Evolutionary conservation across 2,113 vertebrate species (phyloP).

Genomic region (Trogon surrucura): DNA sequence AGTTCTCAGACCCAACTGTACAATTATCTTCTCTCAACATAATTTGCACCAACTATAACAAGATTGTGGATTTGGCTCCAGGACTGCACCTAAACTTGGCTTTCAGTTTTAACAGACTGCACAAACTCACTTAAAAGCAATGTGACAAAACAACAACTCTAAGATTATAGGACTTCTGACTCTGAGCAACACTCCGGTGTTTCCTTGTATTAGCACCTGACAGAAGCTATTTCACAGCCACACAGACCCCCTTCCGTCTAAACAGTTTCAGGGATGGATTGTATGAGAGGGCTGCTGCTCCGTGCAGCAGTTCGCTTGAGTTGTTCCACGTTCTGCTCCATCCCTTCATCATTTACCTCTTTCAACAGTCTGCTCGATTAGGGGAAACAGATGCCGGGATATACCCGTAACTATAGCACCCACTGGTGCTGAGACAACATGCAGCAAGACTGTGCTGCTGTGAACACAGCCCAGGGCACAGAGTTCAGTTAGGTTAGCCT

Average conservation of each 20-base stretch:
- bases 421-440: slow-evolving; percentile 50
- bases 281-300: background rate
- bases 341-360: background rate
- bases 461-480: background rate
- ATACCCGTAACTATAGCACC: slow-evolving; percentile 52
- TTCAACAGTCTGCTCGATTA: background rate
- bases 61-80: background rate
- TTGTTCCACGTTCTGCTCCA: background rate
- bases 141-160: background rate
- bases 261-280: background rate
- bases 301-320: accelerated
- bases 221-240: background rate
- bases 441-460: background rate
- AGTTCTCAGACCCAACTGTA: background rate
- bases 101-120: background rate
- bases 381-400: background rate
- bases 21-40: background rate
- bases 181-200: background rate
- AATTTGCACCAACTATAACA: background rate
- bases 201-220: background rate
- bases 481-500: background rate
- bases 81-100: background rate
- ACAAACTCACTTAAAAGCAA: background rate
- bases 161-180: background rate
- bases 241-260: background rate